Conservation (phyloP, 2,797 vertebrate genomes). For the Pangasius larnaudii region DNA sequence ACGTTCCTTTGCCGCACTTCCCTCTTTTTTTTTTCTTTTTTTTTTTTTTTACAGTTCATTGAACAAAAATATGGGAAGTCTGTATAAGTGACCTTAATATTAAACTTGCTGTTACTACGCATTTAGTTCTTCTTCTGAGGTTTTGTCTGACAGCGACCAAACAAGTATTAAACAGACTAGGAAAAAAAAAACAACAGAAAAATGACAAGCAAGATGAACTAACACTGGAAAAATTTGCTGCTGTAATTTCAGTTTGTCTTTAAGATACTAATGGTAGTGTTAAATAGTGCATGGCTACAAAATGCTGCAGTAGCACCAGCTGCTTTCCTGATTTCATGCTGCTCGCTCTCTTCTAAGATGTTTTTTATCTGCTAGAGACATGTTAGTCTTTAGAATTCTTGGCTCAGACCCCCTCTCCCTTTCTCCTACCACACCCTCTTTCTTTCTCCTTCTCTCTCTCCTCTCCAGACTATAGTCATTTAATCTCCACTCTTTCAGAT, state of each 20-base stretch:
- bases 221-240: neutral
- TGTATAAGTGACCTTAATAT: neutral
- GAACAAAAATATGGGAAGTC: conserved; percentile 31
- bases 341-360: neutral
- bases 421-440: conserved; percentile 20
- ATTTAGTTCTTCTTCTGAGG: conserved; percentile 14
- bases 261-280: conserved; percentile 7
- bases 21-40: neutral
- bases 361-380: neutral
- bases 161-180: neutral
- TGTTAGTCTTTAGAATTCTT: conserved; percentile 44
- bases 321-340: conserved; percentile 31
- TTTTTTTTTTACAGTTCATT: conserved; percentile 2
- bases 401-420: conserved; percentile 8
- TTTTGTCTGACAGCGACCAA: neutral
- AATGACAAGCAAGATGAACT: neutral
- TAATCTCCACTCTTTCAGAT: conserved; percentile 38
- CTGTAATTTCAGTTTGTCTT: neutral
- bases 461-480: conserved; percentile 5
- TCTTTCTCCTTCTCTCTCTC: conserved; percentile 8
- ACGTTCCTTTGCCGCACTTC: conserved; percentile 31
- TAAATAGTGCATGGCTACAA: conserved; percentile 7
- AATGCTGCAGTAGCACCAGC: conserved; percentile 19
- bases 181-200: neutral
- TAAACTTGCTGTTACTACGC: conserved; percentile 1